phyloP scores from a whole-genome alignment of 2,113 vertebrate species.

The Alethe diademata region DNA sequence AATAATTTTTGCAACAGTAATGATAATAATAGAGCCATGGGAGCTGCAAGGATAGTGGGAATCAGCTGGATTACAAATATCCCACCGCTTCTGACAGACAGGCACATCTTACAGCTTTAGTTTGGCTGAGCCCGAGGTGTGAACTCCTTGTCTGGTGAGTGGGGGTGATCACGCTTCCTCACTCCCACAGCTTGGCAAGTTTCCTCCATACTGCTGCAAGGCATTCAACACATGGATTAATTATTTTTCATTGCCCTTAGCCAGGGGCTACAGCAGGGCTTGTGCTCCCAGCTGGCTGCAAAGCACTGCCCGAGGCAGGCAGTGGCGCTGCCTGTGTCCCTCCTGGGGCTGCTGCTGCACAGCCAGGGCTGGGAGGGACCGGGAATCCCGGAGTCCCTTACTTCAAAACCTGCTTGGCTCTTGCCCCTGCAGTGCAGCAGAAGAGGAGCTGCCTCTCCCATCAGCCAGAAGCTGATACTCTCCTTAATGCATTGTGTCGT shows the following conservation, averaged over 20 bases:
- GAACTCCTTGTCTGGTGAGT: not conserved
- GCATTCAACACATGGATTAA: not conserved
- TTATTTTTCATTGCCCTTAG: not conserved
- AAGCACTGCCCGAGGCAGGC: rapidly evolving
- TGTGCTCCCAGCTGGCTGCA: not conserved
- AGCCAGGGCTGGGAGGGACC: not conserved
- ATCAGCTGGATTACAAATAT: not conserved
- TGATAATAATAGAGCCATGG: not conserved
- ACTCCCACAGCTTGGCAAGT: not conserved
- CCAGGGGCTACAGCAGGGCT: not conserved
- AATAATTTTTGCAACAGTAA: not conserved
- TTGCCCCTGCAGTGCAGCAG: not conserved
- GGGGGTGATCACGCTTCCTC: not conserved
- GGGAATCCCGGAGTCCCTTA: not conserved
- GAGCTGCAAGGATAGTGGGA: not conserved
- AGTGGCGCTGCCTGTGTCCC: rapidly evolving
- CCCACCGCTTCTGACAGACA: not conserved
- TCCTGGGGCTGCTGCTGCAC: not conserved
- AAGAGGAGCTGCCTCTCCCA: not conserved
- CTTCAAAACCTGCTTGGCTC: not conserved
- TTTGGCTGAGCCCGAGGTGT: not conserved
- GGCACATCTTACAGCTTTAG: not conserved
- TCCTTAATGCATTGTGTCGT: not conserved
- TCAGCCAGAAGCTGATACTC: not conserved
- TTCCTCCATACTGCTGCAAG: not conserved